Evolutionary conservation across 2,113 vertebrate species (phyloP), one percentile per base, ranked within the genome.

Genomic region (Dipodomys spectabilis): DNA sequence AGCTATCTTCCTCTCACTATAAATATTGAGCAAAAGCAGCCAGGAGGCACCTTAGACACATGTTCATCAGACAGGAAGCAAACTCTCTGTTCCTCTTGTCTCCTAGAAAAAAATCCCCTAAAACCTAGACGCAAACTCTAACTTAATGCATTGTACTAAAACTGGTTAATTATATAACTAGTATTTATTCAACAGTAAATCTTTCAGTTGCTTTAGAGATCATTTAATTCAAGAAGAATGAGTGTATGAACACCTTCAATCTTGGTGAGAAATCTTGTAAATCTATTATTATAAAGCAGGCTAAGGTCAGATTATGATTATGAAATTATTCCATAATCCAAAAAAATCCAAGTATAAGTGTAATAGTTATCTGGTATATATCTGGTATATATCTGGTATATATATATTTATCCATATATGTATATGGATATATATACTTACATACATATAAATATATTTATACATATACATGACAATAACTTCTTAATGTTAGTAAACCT

Each of bases 61-160:
- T 16, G 10, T 1, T 64, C n/a, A 30, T 23, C 30, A 64, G 28
- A 72, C 13, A 20, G 15, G 39, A 77, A 35, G 57, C 85, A 28
- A 81, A 0, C 4, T 2, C 2, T 18, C 35, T 27, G 2, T 0
- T 71, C 22, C 7, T 73, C 64, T n/a, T 49, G 45, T 3, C 10
- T 10, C 67, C 18, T 15, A 15, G 22, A 57, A 19, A 6, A 53
- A 57, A 49, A 2, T 71, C 2, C 2, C 19, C 8, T 83, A 78
- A 71, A 67, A 79, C 18, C 20, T 30, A 4, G 2, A 74, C 13
- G 16, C 39, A 83, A 92, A 84, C 1, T 72, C 5, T 62, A 57
- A 90, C 4, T 7, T 2, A 77, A 9, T 30, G 13, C 7, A 84
- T 81, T 90, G 44, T 72, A 22, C 22, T 68, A 64, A 85, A 89